Evolutionary conservation across 2,888 invertebrate species (phyloP), one percentile per base, ranked within the genome.

Genomic region (Drosophila ezoana): DNA sequence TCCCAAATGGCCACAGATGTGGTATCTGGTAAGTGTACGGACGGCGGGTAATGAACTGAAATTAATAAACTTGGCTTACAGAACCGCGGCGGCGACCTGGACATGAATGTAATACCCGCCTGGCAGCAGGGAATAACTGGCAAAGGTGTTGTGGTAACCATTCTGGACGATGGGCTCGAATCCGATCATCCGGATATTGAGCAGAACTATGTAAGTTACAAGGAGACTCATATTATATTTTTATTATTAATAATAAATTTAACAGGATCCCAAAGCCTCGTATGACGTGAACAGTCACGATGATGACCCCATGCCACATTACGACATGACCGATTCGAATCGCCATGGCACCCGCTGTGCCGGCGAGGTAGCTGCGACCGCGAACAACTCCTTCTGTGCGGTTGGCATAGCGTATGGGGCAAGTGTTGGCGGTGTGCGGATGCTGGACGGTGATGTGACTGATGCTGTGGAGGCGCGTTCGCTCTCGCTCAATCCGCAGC

Each of bases 391-490:
- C 32, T 94, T 98, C 37, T 99, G 99, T 92, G 97, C 98, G 44
- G 97, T 99, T 8, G 99, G 99, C 18, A 97, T 99, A 43, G 99
- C 99, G 0, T 98, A 95, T 91, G 97, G 97, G 54, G 98, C 99
- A 49, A 96, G 96, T 88, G 98, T 99, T 82, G 98, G 98, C 92
- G 98, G 99, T 77, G 98, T 99, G n/a, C 94, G 98, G 48, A 99
- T 99, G 98, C 92, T 99, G 87, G 98, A 99, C 90, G 99, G 99
- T 33, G 98, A 99, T 92, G 99, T 99, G 59, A 99, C 99, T 0
- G 99, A 99, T 92, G 98, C 98, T 0, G 99, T 99, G 10, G 99
- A 99, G 93, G 99, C 99, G 1, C 94, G 97, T 70, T 98, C 98
- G 0, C 94, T 99, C 20, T 97, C 98, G 82, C 94, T 98, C 60